Conservation (phyloP, 2,797 vertebrate species). For the Sebastes melanostomus region DNA sequence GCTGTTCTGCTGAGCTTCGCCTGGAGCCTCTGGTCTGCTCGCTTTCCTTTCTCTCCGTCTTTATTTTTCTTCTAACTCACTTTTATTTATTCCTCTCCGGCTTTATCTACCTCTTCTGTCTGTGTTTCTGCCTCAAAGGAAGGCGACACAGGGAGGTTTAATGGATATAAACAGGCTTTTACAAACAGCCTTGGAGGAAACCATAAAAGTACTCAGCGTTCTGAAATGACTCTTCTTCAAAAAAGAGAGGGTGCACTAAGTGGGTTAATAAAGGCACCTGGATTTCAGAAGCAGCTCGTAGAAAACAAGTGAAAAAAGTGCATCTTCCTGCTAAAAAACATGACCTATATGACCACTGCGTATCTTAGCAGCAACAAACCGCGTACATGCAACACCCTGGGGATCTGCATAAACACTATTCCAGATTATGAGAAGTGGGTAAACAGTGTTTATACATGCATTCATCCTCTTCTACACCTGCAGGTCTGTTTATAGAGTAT, state of each 20-base stretch:
- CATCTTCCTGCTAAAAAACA: background rate
- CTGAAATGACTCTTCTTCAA: background rate
- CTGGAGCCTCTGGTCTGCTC: constrained; percentile 29
- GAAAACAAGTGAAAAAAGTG: background rate
- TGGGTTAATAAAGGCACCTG: background rate
- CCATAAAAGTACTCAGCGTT: background rate
- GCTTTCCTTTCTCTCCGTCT: background rate
- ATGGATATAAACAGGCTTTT: constrained; percentile 32
- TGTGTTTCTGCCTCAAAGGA: constrained; percentile 20
- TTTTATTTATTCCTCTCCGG: background rate
- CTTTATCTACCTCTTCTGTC: constrained; percentile 10
- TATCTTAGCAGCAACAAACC: background rate
- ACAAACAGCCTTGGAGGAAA: constrained; percentile 7
- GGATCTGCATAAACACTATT: background rate
- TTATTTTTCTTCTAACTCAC: background rate
- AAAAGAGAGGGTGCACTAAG: background rate
- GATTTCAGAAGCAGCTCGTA: background rate
- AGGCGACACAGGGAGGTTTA: constrained; percentile 25
- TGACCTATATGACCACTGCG: background rate
- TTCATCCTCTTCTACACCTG: background rate
- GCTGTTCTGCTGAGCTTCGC: constrained; percentile 21
- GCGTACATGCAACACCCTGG: background rate
- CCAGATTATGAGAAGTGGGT: background rate
- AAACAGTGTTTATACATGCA: background rate
- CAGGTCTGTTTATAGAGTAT: no score